Evolutionary conservation across 2,888 invertebrate genomes (phyloP), one percentile per base, ranked within the genome.

Genomic region (Andrena minutula): DNA sequence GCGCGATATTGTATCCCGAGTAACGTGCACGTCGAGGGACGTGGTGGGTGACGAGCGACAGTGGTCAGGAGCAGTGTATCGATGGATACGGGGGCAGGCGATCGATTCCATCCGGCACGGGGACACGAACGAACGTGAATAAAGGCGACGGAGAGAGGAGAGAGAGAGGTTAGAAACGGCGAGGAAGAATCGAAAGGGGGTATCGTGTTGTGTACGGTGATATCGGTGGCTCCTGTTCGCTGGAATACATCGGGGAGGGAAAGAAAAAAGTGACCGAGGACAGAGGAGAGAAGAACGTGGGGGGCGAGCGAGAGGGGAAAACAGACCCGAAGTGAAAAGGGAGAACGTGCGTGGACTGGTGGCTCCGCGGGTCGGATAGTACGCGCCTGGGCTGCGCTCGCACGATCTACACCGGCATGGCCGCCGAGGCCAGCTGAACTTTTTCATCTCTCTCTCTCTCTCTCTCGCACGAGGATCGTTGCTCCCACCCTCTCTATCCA

Each of bases 361-460:
- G 89, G 89, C 71, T 77, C 81, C 74, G 70, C 28, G 66, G 64
- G 51, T 61, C 61, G 65, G 65, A 63, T 61, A 83, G 63, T 89
- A 90, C 90, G 83, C 75, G 81, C 88, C 90, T 90, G 88, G 77
- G 28, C 79, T 80, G 84, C 78, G 82, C 84, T 83, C 87, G 86
- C 87, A 86, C 86, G 86, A 87, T 83, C 84, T 81, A 82, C 87
- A 88, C 84, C 90, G 92, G 91, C 92, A 93, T 92, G 93, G 93
- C 92, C 89, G 92, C 92, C 93, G 92, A 92, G 92, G 92, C 92
- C 92, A 92, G 90, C 91, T 92, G 91, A 92, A 92, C 92, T 89
- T 91, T 87, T 90, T 89, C 89, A 75, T 74, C 83, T 80, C 83
- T 79, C 79, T 86, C 79, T 79, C 79, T 86, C 79, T 26, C 32